These are phyloP conservation scores for Nyleta sp. DNA, from an alignment of 2,888 invertebrate genomes.

Conservation along the genomic window DNA sequence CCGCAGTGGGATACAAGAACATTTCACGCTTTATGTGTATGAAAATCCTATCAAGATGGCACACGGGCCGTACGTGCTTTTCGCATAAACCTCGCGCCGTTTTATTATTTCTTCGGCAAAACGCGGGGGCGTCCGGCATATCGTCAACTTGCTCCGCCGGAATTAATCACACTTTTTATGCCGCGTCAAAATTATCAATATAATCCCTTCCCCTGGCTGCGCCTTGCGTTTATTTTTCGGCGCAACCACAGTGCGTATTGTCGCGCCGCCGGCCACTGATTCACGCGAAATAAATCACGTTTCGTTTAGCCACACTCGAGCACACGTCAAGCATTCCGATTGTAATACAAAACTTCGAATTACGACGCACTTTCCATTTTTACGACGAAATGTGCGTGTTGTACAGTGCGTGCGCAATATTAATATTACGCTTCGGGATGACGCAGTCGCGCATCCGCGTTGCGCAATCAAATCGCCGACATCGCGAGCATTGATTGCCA, in stretches of 20 bases:
- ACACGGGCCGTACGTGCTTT: conserved; percentile 59
- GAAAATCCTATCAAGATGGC: conserved; percentile 67
- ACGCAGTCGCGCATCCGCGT: conserved; percentile 34
- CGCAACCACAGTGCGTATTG: neutral
- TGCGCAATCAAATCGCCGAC: conserved; percentile 19
- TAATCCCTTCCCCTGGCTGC: conserved; percentile 14
- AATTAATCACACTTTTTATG: conserved; percentile 58
- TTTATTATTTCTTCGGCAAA: conserved; percentile 28
- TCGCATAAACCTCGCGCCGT: conserved; percentile 54
- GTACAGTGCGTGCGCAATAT: conserved; percentile 29
- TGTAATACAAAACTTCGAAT: conserved; percentile 33
- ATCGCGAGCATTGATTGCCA: conserved; percentile 27
- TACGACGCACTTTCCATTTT: conserved; percentile 42
- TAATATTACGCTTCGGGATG: conserved; percentile 21
- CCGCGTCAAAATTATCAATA: conserved; percentile 29
- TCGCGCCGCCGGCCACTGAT: neutral
- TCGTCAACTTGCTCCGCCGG: conserved; percentile 27
- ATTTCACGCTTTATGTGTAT: conserved; percentile 65
- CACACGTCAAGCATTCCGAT: conserved; percentile 27
- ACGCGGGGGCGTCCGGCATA: conserved; percentile 41
- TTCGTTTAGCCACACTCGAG: conserved; percentile 27
- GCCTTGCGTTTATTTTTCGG: conserved; percentile 15
- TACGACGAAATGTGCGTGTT: conserved; percentile 17
- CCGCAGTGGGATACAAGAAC: conserved; percentile 62
- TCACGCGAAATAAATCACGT: conserved; percentile 42